A percentile compares a stretch with the other conserved stretches of the same genome.
These are phyloP conservation scores for Hecatera dysodea DNA, from an alignment of 2,888 invertebrate species.

Conservation along the genomic window DNA sequence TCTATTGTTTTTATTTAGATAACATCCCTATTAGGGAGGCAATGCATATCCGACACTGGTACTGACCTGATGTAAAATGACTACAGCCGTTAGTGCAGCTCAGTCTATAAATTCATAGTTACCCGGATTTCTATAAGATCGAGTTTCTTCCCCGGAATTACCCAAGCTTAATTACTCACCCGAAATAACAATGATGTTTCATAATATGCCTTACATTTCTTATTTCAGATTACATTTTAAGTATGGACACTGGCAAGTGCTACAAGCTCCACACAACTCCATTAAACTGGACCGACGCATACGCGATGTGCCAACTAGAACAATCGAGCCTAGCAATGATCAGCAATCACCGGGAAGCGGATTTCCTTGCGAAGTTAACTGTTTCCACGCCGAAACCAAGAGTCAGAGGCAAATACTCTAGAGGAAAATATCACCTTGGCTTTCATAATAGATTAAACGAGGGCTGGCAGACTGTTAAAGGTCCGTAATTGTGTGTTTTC, in stretches of 20 bases:
- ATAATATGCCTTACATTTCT: not conserved
- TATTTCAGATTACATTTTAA: constrained; percentile 76
- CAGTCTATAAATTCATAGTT: not conserved
- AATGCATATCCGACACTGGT: no score
- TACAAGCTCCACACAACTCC: constrained; percentile 81
- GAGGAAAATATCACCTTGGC: constrained; percentile 67
- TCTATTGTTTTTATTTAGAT: no score
- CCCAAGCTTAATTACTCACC: not conserved
- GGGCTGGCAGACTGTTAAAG: constrained; percentile 76
- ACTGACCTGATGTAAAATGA: no score
- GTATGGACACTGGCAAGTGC: constrained; percentile 71
- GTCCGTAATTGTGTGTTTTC: constrained; percentile 56
- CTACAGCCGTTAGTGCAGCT: not conserved
- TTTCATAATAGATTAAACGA: constrained; percentile 66
- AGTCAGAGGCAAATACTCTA: constrained; percentile 29
- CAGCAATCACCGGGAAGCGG: constrained; percentile 63
- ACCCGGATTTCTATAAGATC: not conserved
- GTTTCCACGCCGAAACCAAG: constrained; percentile 17
- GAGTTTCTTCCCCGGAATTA: not conserved
- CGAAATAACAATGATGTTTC: not conserved
- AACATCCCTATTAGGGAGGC: no score
- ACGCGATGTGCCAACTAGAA: constrained; percentile 75
- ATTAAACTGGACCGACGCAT: constrained; percentile 79
- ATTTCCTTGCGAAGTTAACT: constrained; percentile 40
- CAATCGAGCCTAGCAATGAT: constrained; percentile 78